A percentile compares a stretch with the other conserved stretches of the same genome.
These are phyloP conservation scores for Drosophila rellima DNA, from an alignment of 2,888 invertebrate species.

Conservation along the genomic window DNA sequence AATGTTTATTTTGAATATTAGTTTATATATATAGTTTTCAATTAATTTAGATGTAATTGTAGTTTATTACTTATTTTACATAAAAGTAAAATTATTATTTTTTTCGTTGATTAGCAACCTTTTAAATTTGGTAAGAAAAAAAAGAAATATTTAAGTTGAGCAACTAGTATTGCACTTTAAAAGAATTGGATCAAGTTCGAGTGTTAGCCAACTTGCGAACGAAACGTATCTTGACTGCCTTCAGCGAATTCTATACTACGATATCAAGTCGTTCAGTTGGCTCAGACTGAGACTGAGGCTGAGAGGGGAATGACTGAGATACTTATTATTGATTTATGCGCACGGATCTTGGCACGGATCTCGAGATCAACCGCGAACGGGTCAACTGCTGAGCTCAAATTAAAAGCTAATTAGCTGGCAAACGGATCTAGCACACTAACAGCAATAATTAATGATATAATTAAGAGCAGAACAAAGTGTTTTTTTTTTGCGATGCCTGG, in stretches of 20 bases:
- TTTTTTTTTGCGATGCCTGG: conserved; percentile 13
- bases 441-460: conserved; percentile 59
- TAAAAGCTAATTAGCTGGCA: conserved; percentile 65
- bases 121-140: too few species aligned
- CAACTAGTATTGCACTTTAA: conserved; percentile 54
- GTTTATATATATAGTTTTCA: neutral
- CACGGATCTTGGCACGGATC: conserved; percentile 61
- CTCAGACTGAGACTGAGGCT: conserved; percentile 26
- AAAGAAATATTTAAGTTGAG: conserved; percentile 31
- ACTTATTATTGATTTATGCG: conserved; percentile 74
- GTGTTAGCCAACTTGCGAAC: conserved; percentile 16
- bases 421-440: conserved; percentile 66
- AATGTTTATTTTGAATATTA: neutral
- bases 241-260: conserved; percentile 38
- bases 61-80: neutral
- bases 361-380: conserved; percentile 38
- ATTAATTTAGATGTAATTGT: neutral
- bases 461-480: conserved; percentile 56
- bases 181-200: conserved; percentile 75
- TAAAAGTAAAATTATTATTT: too few species aligned
- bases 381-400: conserved; percentile 55
- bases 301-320: conserved; percentile 43
- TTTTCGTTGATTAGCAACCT: too few species aligned
- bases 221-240: conserved; percentile 51
- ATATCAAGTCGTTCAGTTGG: conserved; percentile 29